These are phyloP conservation scores for Frankliniella intonsa DNA, from an alignment of 2,888 invertebrate genomes.

Conservation along the genomic window DNA sequence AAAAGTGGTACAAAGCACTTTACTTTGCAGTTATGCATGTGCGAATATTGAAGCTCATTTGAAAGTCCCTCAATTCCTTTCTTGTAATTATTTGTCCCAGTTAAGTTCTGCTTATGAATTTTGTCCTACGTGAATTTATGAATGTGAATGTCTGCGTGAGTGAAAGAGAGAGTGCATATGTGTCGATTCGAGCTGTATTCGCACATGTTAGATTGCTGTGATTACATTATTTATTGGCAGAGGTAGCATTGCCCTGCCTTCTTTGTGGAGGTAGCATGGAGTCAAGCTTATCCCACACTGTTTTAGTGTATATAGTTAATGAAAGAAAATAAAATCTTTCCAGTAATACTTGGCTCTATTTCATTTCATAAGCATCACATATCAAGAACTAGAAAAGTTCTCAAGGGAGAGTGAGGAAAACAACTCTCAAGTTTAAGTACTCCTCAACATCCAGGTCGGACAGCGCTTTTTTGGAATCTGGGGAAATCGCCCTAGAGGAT, in stretches of 20 bases:
- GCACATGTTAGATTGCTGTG: conserved; percentile 26
- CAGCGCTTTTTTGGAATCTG: too few relatives aligned
- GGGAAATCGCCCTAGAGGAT: too few relatives aligned
- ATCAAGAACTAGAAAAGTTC: not conserved
- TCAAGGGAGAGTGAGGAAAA: too few relatives aligned
- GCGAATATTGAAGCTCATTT: conserved; percentile 17
- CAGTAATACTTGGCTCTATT: not conserved
- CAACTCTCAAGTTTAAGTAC: too few relatives aligned
- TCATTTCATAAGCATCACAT: not conserved
- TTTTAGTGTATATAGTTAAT: conserved; percentile 23
- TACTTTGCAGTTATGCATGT: conserved; percentile 20
- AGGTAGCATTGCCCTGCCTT: not conserved
- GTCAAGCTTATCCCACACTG: not conserved
- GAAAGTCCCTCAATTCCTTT: not conserved
- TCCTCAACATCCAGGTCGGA: too few relatives aligned
- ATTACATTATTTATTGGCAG: conserved; percentile 19
- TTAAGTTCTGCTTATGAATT: not conserved
- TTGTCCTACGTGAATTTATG: not conserved
- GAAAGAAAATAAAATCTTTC: not conserved
- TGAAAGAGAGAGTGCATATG: conserved; percentile 11
- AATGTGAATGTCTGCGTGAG: not conserved
- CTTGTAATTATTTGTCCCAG: conserved; percentile 15
- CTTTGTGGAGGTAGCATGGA: not conserved
- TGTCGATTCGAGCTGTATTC: conserved; percentile 8
- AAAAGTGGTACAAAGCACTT: conserved; percentile 28